Conservation (phyloP, 2,797 vertebrate genomes). For the Morus bassanus region DNA sequence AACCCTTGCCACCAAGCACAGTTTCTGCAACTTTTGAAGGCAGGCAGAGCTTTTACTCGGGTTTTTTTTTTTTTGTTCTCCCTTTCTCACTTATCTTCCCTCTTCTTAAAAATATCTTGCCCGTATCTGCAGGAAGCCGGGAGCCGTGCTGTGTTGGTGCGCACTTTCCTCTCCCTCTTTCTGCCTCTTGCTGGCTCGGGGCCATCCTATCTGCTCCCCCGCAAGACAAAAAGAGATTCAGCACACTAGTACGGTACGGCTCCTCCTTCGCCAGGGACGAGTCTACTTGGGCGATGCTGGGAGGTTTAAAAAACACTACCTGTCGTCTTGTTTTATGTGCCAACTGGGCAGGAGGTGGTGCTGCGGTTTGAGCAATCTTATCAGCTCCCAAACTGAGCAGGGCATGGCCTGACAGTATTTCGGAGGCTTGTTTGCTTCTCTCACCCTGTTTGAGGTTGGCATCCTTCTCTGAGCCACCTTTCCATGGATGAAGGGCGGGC, state of each 20-base stretch:
- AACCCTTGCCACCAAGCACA: not conserved
- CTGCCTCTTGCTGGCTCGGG: accelerated
- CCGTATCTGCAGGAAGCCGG: not conserved
- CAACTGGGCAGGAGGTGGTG: not conserved
- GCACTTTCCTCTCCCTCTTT: not conserved
- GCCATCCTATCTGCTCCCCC: not conserved
- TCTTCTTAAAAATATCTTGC: not conserved
- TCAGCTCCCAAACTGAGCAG: not conserved
- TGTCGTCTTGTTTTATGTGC: accelerated
- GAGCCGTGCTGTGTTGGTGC: accelerated
- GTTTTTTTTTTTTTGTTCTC: not conserved
- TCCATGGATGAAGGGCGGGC: accelerated
- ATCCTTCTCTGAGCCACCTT: not conserved
- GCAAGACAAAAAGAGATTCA: not conserved
- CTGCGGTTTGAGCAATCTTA: not conserved
- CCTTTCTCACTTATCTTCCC: not conserved
- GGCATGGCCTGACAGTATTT: not conserved
- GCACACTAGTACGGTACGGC: accelerated
- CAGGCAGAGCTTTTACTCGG: not conserved
- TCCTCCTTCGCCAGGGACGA: not conserved
- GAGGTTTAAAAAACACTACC: not conserved
- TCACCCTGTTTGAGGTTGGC: not conserved
- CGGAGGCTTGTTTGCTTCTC: not conserved
- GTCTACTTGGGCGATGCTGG: not conserved
- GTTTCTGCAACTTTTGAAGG: not conserved